Base-by-base conservation (phyloP, 1,140 invertebrate genomes). In the Drosophila gunungcola region DNA sequence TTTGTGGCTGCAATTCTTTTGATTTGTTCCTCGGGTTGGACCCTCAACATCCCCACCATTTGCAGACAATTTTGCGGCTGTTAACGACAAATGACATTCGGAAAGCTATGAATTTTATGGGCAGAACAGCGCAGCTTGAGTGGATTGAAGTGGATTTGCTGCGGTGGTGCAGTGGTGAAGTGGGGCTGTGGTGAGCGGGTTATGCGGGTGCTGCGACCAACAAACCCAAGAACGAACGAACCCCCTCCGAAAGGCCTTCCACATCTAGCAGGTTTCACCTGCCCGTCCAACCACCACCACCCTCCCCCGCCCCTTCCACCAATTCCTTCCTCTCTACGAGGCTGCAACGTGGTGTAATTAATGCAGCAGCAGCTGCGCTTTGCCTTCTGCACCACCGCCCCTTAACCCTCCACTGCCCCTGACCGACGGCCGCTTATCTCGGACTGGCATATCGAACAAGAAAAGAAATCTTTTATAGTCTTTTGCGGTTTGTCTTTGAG, bases 11-110 rank as follows among this genome's bases (percentile, higher is more conserved):
- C 32, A 41, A 51, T 74, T 78, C 41, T 34, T 67, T 78, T 51
- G 67, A 79, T 67, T 73, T 58, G 45, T 29, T 61, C 32, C 12
- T 52, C 5, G 9, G 0, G 6, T 27, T n/a, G n/a, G 0, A 42
- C 7, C 13, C 48, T 27, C 16, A 45, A 54, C 48, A 27, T 13
- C 9, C 46, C 21, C 10, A 32, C 29, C 5, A n/a, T 21, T 27
- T 42, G 3, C 10, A 75, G 57, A 61, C 70, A 76, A 86, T 83
- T 77, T 85, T 72, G 82, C 45, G 68, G 78, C 49, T 56, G 49
- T 86, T 83, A 88, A 88, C 83, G 79, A 88, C 83, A 88, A 89
- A 89, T 89, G 84, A 73, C 84, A 89, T 89, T 89, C 80, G 64
- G 63, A 75, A 65, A 77, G 76, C 79, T 43, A 83, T 89, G 80